Evolutionary conservation across 2,113 vertebrate species (phyloP), one percentile per base, ranked within the genome.

Genomic region (Labeo catla): DNA sequence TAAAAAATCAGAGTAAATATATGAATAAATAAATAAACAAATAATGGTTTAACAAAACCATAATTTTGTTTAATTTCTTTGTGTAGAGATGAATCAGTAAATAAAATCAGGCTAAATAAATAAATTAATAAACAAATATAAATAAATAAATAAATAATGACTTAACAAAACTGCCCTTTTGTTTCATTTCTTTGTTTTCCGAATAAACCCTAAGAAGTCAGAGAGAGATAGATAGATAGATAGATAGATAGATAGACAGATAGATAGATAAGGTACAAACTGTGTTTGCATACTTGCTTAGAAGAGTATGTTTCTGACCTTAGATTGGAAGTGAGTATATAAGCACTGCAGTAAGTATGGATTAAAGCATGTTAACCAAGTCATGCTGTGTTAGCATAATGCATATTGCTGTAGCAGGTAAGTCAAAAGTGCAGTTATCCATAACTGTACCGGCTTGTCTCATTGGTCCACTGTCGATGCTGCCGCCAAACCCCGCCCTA

Each of bases 391-490:
- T 76, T 78, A 81, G 43, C 16, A 12, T n/a, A 61, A 34, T 54
- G 15, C 59, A 50, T 23, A 28, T 6, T 50, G 74, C 10, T 63
- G 11, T 45, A 49, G 57, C n/a, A 61, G 16, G 12, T 34, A 16
- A 59, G 1, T 16, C 47, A 59, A 28, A 34, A 79, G n/a, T n/a
- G 36, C 2, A 59, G 43, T 8, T 73, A 43, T 36, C 34, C 12
- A 5, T 54, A 54, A 78, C 36, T 81, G 65, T 91, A 99, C 98
- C 97, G 91, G 97, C 94, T 81, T 95, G 92, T 74, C 97, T 95
- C 90, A 97, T 86, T 39, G 98, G 97, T 0, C 98, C 98, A 0
- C 98, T 99, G 94, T 99, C 98, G 47, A 96, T 8, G 4, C 98
- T 99, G 52, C 98, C 98, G 3, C 98, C 98, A 8, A 99, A 98